Base-by-base conservation (phyloP, 2,113 vertebrate genomes). In the Toxotes jaculatrix region DNA sequence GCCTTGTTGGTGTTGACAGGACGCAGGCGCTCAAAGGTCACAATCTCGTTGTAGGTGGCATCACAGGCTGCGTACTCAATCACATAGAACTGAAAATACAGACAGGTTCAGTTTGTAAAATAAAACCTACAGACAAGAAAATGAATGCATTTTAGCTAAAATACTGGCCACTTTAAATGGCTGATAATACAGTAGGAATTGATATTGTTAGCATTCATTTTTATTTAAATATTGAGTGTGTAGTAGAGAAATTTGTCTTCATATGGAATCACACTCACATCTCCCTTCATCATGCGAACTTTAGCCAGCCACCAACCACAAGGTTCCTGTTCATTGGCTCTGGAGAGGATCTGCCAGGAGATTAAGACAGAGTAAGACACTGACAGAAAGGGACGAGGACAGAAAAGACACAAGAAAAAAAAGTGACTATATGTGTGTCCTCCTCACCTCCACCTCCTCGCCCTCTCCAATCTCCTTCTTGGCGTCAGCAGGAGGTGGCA, bases 381-480 rank as follows among this genome's bases (percentile, higher is more conserved):
- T 27, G 9, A 57, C 5, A 68, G 3, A 61, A 17, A 63, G 1
- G 4, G 5, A 59, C 3, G 32, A 45, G 9, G 8, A n/a, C 45
- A 23, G 10, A 32, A 42, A 60, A 8, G 1, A 64, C 6, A 12
- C 10, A 67, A 42, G 19, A 38, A 42, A 45, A 23, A 10, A 31
- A 17, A 1, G 12, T 36, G 4, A 13, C 4, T 21, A 12, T 34
- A 4, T 59, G 27, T 27, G 13, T 27, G 9, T 66, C 7, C 1
- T 51, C 5, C 92, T 94, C 91, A 99, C 98, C 97, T 99, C 98
- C 91, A 99, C 98, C 86, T 99, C 98, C 88, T 99, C 97, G 82
- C 97, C 98, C 94, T 99, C 98, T 73, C 95, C 95, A 1, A 99
- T 99, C 88, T 99, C 98, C 77, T 98, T 99, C 94, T 98, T 98